Base-by-base conservation (phyloP, 2,888 invertebrate genomes). In the Liodrosophila aerea region DNA sequence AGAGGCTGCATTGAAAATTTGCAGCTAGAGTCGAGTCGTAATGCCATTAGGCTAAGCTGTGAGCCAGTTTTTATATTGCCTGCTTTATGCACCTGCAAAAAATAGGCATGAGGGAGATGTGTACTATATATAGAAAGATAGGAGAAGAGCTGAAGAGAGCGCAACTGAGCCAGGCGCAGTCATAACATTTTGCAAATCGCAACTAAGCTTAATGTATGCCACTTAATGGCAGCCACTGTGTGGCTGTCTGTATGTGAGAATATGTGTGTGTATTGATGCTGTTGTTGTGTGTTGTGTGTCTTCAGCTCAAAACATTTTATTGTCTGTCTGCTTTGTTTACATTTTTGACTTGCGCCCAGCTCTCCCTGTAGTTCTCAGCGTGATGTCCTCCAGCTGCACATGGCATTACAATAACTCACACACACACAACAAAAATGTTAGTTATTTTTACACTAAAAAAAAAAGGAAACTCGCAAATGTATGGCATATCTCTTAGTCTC, bases 191-290 rank as follows among this genome's bases (percentile, higher is more conserved):
- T 31, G 46, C 63, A 62, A 66, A 54, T 64, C 47, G 49, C 62
- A 57, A 60, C 61, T 63, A 54, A 68, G 72, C 82, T 62, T 61
- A 65, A 63, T 64, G 78, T 71, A 47, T 34, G 47, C 37, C 50
- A 50, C 59, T 67, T 53, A 69, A 63, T 65, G 45, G 9, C 43
- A 30, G 39, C 30, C 11, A 16, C 15, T 40, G 39, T 33, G 54
- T 52, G 31, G 34, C n/a, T 34, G 18, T 22, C 0, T 18, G n/a
- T n/a, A n/a, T n/a, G n/a, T n/a, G n/a, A n/a, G n/a, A n/a, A n/a
- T n/a, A n/a, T n/a, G n/a, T n/a, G n/a, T n/a, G n/a, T n/a, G n/a
- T n/a, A n/a, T n/a, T n/a, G n/a, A n/a, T n/a, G n/a, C n/a, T n/a
- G n/a, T n/a, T n/a, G n/a, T n/a, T n/a, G n/a, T n/a, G n/a, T n/a